phyloP scores from a whole-genome alignment of 37 sponge, comb jelly and placozoan genomes.

The Agelas oroides region DNA sequence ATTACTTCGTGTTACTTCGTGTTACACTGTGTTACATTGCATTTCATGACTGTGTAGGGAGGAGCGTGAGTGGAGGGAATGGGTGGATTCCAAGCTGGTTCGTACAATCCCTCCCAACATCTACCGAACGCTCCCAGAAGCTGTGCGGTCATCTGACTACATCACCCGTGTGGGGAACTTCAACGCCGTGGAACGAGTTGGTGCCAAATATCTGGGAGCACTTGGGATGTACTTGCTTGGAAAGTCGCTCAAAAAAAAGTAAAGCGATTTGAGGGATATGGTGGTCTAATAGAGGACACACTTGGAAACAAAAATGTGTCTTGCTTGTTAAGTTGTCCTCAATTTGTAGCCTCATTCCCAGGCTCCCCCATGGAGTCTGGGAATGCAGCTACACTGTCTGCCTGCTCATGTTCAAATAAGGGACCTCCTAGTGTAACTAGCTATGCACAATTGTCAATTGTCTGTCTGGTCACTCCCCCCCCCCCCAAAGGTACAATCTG shows the following conservation, averaged over 20 bases:
- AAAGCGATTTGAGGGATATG: constrained; percentile 1
- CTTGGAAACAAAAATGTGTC: constrained; percentile 9
- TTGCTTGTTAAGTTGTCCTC: neutral
- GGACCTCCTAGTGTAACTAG: no score
- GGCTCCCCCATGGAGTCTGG: no score
- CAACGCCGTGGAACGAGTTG: constrained; percentile 65
- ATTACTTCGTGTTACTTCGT: no score
- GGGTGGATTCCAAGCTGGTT: constrained; percentile 93
- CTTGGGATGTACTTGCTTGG: constrained; percentile 85
- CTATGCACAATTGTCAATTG: no score
- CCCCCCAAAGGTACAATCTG: constrained; percentile 59
- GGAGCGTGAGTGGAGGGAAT: constrained; percentile 92
- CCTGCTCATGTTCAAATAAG: no score
- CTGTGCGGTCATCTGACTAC: constrained; percentile 79
- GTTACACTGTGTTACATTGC: no score
- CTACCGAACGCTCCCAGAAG: constrained; percentile 82
- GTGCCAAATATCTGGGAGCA: constrained; percentile 86
- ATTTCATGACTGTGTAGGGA: constrained; percentile 61
- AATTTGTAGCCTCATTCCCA: no score
- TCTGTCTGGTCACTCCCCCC: no score
- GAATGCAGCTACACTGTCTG: no score
- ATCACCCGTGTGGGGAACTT: constrained; percentile 80
- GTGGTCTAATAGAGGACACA: no score
- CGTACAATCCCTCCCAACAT: constrained; percentile 89
- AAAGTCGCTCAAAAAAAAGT: constrained; percentile 78